Conservation (phyloP, 2,113 vertebrate genomes). For the Microtus ochrogaster region DNA sequence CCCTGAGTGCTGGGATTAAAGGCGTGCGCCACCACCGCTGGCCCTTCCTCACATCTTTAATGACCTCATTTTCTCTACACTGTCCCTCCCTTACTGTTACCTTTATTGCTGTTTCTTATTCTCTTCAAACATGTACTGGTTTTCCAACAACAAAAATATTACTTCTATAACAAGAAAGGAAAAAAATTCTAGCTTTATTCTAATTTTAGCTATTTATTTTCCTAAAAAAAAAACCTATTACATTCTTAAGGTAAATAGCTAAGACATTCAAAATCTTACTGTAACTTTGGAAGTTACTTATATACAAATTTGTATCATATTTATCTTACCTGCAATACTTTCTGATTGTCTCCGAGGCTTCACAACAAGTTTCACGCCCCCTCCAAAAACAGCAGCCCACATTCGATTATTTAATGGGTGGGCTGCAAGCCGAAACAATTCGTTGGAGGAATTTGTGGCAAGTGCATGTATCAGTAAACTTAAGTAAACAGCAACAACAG, state of each 20-base stretch:
- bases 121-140: conserved; percentile 43
- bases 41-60: conserved; percentile 1
- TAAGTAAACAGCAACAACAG: conserved; percentile 96
- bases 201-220: conserved; percentile 34
- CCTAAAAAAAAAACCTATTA: background rate
- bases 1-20: too few species aligned
- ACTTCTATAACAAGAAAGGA: conserved; percentile 9
- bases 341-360: conserved; percentile 94
- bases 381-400: conserved; percentile 98
- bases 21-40: too few species aligned
- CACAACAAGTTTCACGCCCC: conserved; percentile 95
- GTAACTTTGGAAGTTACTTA: conserved; percentile 4
- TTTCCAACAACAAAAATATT: conserved; percentile 33
- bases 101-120: conserved; percentile 21
- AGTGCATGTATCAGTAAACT: conserved; percentile 96
- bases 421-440: conserved; percentile 96
- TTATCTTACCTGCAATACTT: conserved; percentile 91
- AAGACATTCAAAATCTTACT: conserved; percentile 28
- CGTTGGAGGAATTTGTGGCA: conserved; percentile 94
- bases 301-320: background rate
- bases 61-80: background rate
- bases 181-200: conserved; percentile 43
- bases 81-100: background rate
- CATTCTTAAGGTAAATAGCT: conserved; percentile 24
- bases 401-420: conserved; percentile 96